Evolutionary conservation across 2,888 invertebrate species (phyloP).

Genomic region (Odontocerum albicorne): DNA sequence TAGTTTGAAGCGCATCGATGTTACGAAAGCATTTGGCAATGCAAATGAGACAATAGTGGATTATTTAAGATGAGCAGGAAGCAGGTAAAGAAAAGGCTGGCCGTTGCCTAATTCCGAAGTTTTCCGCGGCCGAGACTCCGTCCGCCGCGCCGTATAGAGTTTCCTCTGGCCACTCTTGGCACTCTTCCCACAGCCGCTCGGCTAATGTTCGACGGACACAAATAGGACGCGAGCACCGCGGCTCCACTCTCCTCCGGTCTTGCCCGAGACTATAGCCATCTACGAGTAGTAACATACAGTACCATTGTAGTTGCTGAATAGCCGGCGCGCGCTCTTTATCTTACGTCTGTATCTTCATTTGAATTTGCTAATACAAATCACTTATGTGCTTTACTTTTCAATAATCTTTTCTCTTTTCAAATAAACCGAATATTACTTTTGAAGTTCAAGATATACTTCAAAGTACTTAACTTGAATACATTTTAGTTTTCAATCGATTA

Average conservation of each 20-base stretch:
- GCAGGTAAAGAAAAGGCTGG: slow-evolving; percentile 7
- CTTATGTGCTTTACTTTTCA: no score
- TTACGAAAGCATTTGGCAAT: slow-evolving; percentile 4
- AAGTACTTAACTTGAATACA: no score
- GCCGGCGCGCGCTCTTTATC: slow-evolving; percentile 18
- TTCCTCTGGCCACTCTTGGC: slow-evolving; percentile 43
- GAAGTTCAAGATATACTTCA: no score
- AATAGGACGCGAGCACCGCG: slow-evolving; percentile 48
- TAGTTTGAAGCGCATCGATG: no score
- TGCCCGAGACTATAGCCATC: no score
- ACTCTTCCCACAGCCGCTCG: slow-evolving; percentile 52
- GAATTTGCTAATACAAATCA: no score
- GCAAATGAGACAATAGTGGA: slow-evolving; percentile 14
- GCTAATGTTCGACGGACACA: slow-evolving; percentile 56
- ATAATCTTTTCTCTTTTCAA: no score
- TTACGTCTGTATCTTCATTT: slow-evolving; percentile 17
- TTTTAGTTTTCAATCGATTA: no score
- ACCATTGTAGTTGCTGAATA: slow-evolving; percentile 28
- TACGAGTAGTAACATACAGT: no score
- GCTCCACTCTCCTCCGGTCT: slow-evolving; percentile 7
- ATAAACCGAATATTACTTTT: no score
- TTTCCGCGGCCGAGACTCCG: slow-evolving; percentile 8
- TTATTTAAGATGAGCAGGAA: slow-evolving; percentile 10
- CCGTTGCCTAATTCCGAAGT: slow-evolving; percentile 22
- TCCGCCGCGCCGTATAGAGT: slow-evolving; percentile 23